Base-by-base conservation (phyloP, 2,888 invertebrate genomes). In the Meloe dianella region DNA sequence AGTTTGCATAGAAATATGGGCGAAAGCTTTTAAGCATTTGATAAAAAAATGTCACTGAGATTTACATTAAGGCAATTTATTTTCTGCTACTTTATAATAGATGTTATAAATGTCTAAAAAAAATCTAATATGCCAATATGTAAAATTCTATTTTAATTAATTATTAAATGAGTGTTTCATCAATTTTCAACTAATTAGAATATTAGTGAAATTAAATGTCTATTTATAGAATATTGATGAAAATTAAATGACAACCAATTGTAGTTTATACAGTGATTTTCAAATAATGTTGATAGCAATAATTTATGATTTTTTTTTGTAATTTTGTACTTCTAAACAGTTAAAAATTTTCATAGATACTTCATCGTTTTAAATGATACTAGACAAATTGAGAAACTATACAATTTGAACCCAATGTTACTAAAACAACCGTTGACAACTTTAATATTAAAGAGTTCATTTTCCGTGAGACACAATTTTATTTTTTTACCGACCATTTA, bases 21-120 rank as follows among this genome's bases (percentile, higher is more conserved):
- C 27, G 27, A 54, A 54, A 27, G 54, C 54, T 54, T 54, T 27
- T 27, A 54, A 54, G 27, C 54, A 54, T 54, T 54, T n/a, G 24
- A 24, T 54, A 54, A 54, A 54, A 27, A 27, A 54, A 27, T 27
- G 54, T 54, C 54, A 14, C 8, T 14, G 24, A n/a, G 51, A 54
- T 24, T n/a, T 54, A 12, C 5, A 14, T 54, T 12, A n/a, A 14
- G 1, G 10, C 24, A 14, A 27, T 54, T 14, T 54, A 27, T 27
- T 27, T 54, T n/a, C 1, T 54, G 4, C 6, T 24, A 24, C 24
- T 22, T 24, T 6, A 12, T 22, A 12, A 22, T 51, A 24, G 1
- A 22, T 24, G 5, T 51, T 12, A 51, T 12, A 24, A 12, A 24
- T 24, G 12, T 12, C 20, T 22, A 2, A 54, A 24, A 0, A 5